Evolutionary conservation across 2,797 vertebrate genomes (phyloP).

Genomic region (Sus cebifrons): DNA sequence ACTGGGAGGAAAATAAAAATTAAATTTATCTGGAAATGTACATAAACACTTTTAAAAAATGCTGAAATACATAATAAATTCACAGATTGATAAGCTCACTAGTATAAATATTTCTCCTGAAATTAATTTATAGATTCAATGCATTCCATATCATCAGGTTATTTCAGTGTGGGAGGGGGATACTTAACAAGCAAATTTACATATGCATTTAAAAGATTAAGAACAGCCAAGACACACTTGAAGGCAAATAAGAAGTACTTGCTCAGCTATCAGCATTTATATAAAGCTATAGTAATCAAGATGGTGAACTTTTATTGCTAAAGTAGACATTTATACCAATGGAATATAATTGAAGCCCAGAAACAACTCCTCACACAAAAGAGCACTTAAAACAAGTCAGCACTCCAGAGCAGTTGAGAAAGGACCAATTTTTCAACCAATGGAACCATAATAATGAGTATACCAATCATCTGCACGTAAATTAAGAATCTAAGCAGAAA

Average conservation of each 20-base stretch:
- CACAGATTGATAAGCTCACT: background rate
- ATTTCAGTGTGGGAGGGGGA: background rate
- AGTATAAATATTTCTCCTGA: conserved; percentile 26
- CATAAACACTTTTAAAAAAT: background rate
- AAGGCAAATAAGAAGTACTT: background rate
- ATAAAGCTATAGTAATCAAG: background rate
- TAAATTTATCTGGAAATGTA: background rate
- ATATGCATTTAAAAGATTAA: background rate
- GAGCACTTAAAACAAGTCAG: background rate
- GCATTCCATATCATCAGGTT: conserved; percentile 17
- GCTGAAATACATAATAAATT: background rate
- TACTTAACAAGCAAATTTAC: background rate
- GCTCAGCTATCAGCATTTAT: background rate
- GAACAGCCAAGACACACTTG: background rate
- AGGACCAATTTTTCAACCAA: background rate
- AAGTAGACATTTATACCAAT: background rate
- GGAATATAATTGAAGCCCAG: background rate
- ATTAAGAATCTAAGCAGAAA: background rate
- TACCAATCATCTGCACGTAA: background rate
- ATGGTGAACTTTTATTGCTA: background rate
- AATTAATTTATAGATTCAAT: background rate
- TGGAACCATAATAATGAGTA: background rate
- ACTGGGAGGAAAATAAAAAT: background rate
- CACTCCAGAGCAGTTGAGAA: background rate
- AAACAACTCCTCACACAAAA: background rate